phyloP scores from a whole-genome alignment of 1,140 invertebrate species.

The Mycetomoellerius zeteki region DNA sequence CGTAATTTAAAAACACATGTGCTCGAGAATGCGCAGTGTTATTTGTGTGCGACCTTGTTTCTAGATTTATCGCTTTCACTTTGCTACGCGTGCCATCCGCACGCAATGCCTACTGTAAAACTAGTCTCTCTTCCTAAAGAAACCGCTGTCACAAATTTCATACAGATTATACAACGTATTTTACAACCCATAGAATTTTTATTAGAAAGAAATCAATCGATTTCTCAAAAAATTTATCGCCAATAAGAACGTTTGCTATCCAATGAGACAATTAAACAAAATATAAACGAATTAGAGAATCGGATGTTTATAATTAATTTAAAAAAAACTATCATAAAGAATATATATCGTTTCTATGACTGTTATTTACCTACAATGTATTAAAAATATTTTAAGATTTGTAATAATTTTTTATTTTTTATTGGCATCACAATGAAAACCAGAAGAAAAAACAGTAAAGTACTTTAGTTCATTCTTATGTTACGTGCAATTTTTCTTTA shows the following conservation, averaged over 20 bases:
- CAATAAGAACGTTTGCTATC: background rate
- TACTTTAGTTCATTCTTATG: background rate
- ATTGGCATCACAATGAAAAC: background rate
- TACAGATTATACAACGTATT: background rate
- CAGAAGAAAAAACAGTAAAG: background rate
- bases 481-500: background rate
- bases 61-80: conserved; percentile 45
- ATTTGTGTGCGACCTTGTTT: background rate
- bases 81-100: background rate
- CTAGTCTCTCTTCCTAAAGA: background rate
- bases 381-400: background rate
- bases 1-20: background rate
- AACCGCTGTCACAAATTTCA: background rate
- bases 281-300: background rate
- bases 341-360: background rate
- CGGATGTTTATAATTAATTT: background rate
- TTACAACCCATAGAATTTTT: background rate
- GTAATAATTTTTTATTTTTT: background rate
- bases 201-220: background rate
- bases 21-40: background rate
- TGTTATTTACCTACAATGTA: background rate
- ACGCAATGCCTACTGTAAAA: conserved; percentile 6
- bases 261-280: background rate
- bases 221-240: background rate
- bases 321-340: background rate